Percentiles rank a stretch among this genome's conserved stretches.
phyloP scores from a whole-genome alignment of 2,888 invertebrate species.

The Trachelus iudaicus region DNA sequence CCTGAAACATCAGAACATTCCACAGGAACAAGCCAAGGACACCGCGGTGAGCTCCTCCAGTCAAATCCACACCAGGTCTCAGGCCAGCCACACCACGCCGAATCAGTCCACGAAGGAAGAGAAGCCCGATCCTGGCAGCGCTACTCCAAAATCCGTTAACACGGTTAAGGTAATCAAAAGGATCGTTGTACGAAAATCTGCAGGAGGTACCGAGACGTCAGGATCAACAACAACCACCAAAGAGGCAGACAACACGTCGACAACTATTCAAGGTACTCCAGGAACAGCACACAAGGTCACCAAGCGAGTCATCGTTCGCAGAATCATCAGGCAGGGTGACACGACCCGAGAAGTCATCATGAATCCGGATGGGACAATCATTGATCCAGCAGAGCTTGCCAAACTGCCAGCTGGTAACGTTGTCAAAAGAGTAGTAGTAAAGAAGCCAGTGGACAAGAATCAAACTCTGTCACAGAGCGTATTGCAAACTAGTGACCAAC shows the following conservation, averaged over 20 bases:
- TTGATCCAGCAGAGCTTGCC: conserved; percentile 61
- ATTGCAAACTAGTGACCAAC: conserved; percentile 35
- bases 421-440: conserved; percentile 61
- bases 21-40: conserved; percentile 39
- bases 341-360: conserved; percentile 61
- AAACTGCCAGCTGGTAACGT: conserved; percentile 62
- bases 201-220: conserved; percentile 29
- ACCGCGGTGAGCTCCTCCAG: conserved; percentile 8
- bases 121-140: conserved; percentile 22
- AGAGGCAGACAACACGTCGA: conserved; percentile 32
- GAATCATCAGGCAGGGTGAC: conserved; percentile 62
- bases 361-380: conserved; percentile 62
- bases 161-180: conserved; percentile 62
- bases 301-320: conserved; percentile 60
- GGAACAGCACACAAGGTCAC: conserved; percentile 48
- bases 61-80: conserved; percentile 21
- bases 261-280: conserved; percentile 18
- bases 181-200: conserved; percentile 57
- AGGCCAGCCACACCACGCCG: conserved; percentile 1
- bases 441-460: conserved; percentile 54
- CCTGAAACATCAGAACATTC: conserved; percentile 48
- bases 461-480: conserved; percentile 46
- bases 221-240: conserved; percentile 34
- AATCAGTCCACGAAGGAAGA: conserved; percentile 27
- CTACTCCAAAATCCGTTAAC: conserved; percentile 40